Evolutionary conservation across 23 tunicate species (phyloP).

Genomic region (Clavelina lepadiformis): DNA sequence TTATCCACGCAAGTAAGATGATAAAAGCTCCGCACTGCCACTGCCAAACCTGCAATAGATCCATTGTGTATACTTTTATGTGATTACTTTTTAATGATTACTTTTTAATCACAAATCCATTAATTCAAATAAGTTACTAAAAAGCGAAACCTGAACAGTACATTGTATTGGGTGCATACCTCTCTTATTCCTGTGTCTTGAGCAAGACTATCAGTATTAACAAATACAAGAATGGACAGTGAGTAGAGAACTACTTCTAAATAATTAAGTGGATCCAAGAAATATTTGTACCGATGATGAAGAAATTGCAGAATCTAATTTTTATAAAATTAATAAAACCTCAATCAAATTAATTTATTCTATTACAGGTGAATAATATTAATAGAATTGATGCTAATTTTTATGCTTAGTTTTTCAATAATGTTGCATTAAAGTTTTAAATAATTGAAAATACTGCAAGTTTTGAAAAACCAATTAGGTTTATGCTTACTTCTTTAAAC

Average conservation of each 20-base stretch:
- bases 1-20: conserved; percentile 39
- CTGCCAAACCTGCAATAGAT: conserved; percentile 61
- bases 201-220: conserved; percentile 37
- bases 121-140: neutral
- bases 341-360: too few relatives aligned
- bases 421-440: too few relatives aligned
- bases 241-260: conserved; percentile 34
- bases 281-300: conserved; percentile 35
- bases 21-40: conserved; percentile 57
- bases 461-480: neutral
- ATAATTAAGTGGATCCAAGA: conserved; percentile 37
- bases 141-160: neutral
- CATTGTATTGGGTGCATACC: too few relatives aligned
- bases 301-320: conserved; percentile 38
- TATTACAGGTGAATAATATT: too few relatives aligned
- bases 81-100: too few relatives aligned
- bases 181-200: conserved; percentile 36
- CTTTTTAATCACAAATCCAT: too few relatives aligned
- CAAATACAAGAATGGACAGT: conserved; percentile 38
- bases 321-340: neutral
- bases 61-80: too few relatives aligned
- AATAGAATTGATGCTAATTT: too few relatives aligned
- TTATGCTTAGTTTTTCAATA: too few relatives aligned
- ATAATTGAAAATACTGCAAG: too few relatives aligned
- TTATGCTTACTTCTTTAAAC: conserved; percentile 30